These are phyloP conservation scores for Ciona savignyi DNA, from an alignment of 23 tunicate genomes.

Conservation along the genomic window DNA sequence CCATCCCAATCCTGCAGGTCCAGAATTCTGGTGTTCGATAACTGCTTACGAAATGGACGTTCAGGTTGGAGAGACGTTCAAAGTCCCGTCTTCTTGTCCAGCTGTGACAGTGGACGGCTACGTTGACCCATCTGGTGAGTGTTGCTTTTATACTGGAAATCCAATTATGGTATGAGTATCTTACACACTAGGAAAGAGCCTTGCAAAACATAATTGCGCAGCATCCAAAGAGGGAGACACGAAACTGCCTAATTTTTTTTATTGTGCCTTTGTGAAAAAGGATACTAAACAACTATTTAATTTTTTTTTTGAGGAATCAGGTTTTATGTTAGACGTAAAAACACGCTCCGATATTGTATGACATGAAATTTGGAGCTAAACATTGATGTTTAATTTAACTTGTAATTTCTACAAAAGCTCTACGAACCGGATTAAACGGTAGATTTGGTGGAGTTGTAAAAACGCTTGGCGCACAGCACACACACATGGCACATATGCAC, in stretches of 20 bases:
- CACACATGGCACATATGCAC: no score
- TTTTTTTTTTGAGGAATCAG: no score
- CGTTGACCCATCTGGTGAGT: slow-evolving; percentile 95
- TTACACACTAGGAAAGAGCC: no score
- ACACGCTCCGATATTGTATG: no score
- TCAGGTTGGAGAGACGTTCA: slow-evolving; percentile 97
- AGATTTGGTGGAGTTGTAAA: no score
- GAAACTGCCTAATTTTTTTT: not conserved
- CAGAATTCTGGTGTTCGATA: slow-evolving; percentile 96
- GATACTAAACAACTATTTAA: not conserved
- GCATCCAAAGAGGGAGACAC: not conserved
- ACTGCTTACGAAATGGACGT: slow-evolving; percentile 95
- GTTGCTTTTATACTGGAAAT: not conserved
- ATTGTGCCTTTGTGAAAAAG: not conserved
- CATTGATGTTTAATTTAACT: no score
- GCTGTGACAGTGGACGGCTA: slow-evolving; percentile 98
- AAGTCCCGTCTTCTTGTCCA: slow-evolving; percentile 81
- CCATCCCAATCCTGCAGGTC: slow-evolving; percentile 44
- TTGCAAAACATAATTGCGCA: no score
- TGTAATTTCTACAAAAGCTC: no score
- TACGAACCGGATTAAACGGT: no score
- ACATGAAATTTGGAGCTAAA: no score
- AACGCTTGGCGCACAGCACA: no score
- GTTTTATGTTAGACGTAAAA: no score
- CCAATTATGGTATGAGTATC: not conserved